phyloP scores from a whole-genome alignment of 2,888 invertebrate genomes.

The Philaethria dido region DNA sequence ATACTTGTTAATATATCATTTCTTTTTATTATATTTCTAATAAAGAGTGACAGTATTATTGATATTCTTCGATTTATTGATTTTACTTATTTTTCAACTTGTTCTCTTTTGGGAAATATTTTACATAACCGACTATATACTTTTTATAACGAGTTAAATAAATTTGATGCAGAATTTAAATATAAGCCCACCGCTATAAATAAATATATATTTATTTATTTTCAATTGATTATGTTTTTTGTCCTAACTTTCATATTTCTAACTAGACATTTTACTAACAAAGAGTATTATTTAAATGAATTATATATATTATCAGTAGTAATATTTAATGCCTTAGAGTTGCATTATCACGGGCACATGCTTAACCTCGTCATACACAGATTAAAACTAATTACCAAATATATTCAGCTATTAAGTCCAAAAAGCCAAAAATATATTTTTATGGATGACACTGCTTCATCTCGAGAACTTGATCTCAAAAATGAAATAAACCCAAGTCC shows the following conservation, averaged over 20 bases:
- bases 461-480: not conserved
- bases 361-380: conserved; percentile 36
- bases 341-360: conserved; percentile 41
- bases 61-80: not conserved
- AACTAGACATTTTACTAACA: too few species aligned
- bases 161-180: not conserved
- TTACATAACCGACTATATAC: conserved; percentile 1
- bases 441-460: too few species aligned
- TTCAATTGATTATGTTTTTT: conserved; percentile 10
- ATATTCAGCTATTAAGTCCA: conserved; percentile 32
- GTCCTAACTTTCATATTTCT: not conserved
- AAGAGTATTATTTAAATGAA: not conserved
- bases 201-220: not conserved
- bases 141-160: not conserved
- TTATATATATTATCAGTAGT: not conserved
- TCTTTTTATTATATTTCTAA: not conserved
- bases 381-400: conserved; percentile 32
- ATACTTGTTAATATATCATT: not conserved
- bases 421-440: not conserved
- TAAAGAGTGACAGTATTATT: too few species aligned
- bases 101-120: conserved; percentile 3
- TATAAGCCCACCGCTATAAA: not conserved
- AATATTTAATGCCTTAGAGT: conserved; percentile 34
- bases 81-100: not conserved
- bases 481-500: not conserved